Percentiles rank a stretch among this genome's conserved stretches.
Evolutionary conservation across 2,113 vertebrate species (phyloP).

Genomic region (Neotoma lepida): DNA sequence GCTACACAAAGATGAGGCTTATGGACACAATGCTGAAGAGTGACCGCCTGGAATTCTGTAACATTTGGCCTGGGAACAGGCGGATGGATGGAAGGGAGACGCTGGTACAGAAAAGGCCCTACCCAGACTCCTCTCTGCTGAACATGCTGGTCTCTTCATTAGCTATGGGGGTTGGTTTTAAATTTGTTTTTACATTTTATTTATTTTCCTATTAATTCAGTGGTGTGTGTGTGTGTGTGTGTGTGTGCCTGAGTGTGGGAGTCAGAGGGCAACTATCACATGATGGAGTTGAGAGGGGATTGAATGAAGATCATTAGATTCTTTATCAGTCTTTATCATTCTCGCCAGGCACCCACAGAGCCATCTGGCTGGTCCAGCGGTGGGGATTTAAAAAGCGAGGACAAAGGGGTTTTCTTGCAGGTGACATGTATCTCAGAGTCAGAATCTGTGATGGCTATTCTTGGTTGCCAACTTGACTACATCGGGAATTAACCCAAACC

Average conservation of each 20-base stretch:
- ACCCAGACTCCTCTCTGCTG: not conserved
- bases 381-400: not conserved
- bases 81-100: not conserved
- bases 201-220: not conserved
- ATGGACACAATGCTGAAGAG: slow-evolving; percentile 9
- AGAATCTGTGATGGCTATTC: not conserved
- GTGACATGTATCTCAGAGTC: not conserved
- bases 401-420: not conserved
- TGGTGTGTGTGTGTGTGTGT: not conserved
- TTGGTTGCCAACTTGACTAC: not conserved
- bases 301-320: not conserved
- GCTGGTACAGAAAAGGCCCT: not conserved
- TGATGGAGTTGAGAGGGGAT: not conserved
- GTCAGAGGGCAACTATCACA: not conserved
- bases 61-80: not conserved
- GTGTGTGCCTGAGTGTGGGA: not conserved
- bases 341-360: not conserved
- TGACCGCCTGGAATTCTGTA: not conserved
- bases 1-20: slow-evolving; percentile 15
- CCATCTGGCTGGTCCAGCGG: not conserved
- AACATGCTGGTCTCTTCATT: not conserved
- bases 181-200: not conserved
- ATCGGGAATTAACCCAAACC: not conserved
- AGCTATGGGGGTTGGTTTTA: not conserved
- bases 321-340: too few relatives aligned